Evolutionary conservation across 2,113 vertebrate species (phyloP).

Genomic region (Narcine bancroftii): DNA sequence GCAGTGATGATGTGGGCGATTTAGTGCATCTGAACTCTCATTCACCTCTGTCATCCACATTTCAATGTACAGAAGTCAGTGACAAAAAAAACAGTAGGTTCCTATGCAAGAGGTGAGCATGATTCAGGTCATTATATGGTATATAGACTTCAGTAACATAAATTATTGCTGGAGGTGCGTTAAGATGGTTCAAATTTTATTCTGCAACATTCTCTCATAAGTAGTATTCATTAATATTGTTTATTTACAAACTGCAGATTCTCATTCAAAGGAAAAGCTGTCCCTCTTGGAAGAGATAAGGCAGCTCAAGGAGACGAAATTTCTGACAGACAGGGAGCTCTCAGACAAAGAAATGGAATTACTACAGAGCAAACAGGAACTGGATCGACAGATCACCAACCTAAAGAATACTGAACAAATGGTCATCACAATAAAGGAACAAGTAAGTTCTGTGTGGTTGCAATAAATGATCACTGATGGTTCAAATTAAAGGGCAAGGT

Average conservation of each 20-base stretch:
- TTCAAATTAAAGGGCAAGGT: not conserved
- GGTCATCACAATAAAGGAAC: slow-evolving; percentile 39
- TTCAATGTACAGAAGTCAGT: too few species aligned
- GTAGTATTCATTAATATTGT: not conserved
- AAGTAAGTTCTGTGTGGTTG: slow-evolving; percentile 31
- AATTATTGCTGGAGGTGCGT: not conserved
- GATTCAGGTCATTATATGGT: too few species aligned
- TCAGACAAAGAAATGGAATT: slow-evolving; percentile 43
- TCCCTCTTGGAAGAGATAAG: slow-evolving; percentile 42
- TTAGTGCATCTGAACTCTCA: too few species aligned
- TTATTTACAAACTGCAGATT: slow-evolving; percentile 38
- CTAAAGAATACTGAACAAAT: slow-evolving; percentile 42
- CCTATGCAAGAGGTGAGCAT: too few species aligned
- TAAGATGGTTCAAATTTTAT: not conserved
- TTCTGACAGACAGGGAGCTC: slow-evolving; percentile 35
- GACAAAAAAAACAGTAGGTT: too few species aligned
- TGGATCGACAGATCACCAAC: slow-evolving; percentile 40
- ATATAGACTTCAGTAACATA: not conserved
- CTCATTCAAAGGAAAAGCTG: slow-evolving; percentile 43
- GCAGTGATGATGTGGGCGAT: too few species aligned
- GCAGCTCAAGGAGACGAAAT: slow-evolving; percentile 42
- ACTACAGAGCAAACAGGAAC: slow-evolving; percentile 42
- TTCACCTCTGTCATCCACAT: too few species aligned
- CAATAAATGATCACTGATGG: not conserved
- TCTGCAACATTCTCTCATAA: not conserved